A percentile compares a stretch with the other conserved stretches of the same genome.
These are phyloP conservation scores for Xestia ashworthii DNA, from an alignment of 2,888 invertebrate species.

Conservation along the genomic window DNA sequence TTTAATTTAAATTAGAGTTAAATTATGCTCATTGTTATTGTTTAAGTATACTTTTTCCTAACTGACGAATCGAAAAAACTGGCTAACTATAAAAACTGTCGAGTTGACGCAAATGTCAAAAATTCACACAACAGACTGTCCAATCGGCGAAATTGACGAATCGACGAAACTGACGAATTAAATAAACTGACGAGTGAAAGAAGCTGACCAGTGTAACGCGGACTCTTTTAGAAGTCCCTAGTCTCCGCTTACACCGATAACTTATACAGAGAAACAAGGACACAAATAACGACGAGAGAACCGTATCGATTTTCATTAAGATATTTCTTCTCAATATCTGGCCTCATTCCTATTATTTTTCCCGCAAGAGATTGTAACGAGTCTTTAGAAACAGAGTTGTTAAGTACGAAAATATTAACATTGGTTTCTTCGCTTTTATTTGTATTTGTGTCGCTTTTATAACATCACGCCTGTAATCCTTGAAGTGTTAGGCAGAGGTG, in stretches of 20 bases:
- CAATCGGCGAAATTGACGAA: too few relatives aligned
- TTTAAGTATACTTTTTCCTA: too few relatives aligned
- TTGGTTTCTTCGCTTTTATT: neutral
- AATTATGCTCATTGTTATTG: too few relatives aligned
- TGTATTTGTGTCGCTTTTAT: constrained; percentile 16
- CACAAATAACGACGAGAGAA: constrained; percentile 36
- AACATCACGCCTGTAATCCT: neutral
- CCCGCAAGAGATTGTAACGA: constrained; percentile 41
- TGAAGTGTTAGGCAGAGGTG: neutral
- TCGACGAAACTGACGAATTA: too few relatives aligned
- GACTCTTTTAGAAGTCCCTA: neutral
- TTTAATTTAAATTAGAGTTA: too few relatives aligned
- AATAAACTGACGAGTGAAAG: too few relatives aligned
- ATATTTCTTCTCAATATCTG: constrained; percentile 54
- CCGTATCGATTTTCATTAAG: constrained; percentile 56
- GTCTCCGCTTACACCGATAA: constrained; percentile 12
- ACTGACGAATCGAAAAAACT: too few relatives aligned
- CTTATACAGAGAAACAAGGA: constrained; percentile 43
- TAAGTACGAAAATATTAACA: constrained; percentile 18
- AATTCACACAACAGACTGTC: neutral
- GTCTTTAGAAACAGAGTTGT: constrained; percentile 25
- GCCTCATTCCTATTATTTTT: constrained; percentile 52
- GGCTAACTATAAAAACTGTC: too few relatives aligned
- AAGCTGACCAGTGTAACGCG: too few relatives aligned
- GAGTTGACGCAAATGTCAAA: too few relatives aligned